A percentile compares a stretch with the other conserved stretches of the same genome.
Evolutionary conservation across 2,888 invertebrate genomes (phyloP).

Genomic region (Ophion obscuratus): DNA sequence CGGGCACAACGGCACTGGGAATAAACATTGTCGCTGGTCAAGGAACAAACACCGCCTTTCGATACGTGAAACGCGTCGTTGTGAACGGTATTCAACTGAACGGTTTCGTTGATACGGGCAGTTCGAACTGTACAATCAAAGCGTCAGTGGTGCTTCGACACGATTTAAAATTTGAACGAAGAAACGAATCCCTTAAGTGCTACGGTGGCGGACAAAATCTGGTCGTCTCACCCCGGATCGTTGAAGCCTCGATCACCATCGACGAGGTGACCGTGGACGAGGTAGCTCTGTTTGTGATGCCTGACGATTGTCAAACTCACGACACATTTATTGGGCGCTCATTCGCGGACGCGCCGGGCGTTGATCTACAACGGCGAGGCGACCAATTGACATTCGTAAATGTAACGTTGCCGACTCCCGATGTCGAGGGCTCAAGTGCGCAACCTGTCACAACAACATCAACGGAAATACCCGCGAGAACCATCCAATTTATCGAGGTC

Average conservation of each 20-base stretch:
- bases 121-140: slow-evolving; percentile 36
- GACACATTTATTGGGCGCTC: slow-evolving; percentile 28
- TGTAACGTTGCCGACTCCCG: not conserved
- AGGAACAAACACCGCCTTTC: not conserved
- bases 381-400: not conserved
- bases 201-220: not conserved
- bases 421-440: not conserved
- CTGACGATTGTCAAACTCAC: slow-evolving; percentile 15
- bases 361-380: not conserved
- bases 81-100: slow-evolving; percentile 2
- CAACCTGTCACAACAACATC: not conserved
- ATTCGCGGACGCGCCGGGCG: slow-evolving; percentile 9
- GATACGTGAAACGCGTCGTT: not conserved
- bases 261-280: slow-evolving; percentile 6
- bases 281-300: not conserved
- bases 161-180: not conserved
- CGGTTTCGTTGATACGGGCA: slow-evolving; percentile 11
- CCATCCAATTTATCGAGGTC: not conserved
- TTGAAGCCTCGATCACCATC: not conserved
- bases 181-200: not conserved
- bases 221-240: slow-evolving; percentile 11
- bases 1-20: not conserved
- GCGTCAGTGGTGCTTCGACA: not conserved
- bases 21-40: not conserved
- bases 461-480: not conserved